Conservation (phyloP, 2,888 invertebrate genomes). For the Drosophila leonis region DNA sequence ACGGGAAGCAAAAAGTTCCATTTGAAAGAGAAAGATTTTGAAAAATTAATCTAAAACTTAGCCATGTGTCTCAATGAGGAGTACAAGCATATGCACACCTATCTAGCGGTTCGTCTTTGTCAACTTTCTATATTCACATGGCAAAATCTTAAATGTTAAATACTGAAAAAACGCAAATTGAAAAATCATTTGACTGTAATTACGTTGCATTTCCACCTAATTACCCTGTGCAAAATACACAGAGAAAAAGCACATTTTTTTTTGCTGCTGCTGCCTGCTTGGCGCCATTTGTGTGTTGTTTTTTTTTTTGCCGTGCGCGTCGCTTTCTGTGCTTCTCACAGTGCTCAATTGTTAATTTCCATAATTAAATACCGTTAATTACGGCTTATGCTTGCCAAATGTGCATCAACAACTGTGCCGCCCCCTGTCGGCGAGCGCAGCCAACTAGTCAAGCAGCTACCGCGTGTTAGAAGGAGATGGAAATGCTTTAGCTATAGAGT, state of each 20-base stretch:
- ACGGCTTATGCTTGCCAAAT: constrained; percentile 48
- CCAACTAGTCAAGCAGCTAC: constrained; percentile 24
- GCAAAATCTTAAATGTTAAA: constrained; percentile 18
- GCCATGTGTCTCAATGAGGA: constrained; percentile 78
- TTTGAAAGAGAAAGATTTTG: not conserved
- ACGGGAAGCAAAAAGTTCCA: constrained; percentile 6
- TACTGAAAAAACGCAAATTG: constrained; percentile 63
- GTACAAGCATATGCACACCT: constrained; percentile 78
- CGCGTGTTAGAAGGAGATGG: constrained; percentile 31
- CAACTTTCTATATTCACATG: constrained; percentile 60
- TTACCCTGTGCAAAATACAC: constrained; percentile 44
- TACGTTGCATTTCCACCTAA: constrained; percentile 77
- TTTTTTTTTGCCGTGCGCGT: constrained; percentile 26
- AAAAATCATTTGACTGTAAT: constrained; percentile 77
- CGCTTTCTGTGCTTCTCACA: constrained; percentile 54
- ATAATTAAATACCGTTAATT: constrained; percentile 80
- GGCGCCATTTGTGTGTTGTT: constrained; percentile 33
- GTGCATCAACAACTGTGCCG: constrained; percentile 40
- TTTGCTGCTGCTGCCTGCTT: not conserved
- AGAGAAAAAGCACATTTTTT: constrained; percentile 35
- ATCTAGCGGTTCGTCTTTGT: constrained; percentile 77
- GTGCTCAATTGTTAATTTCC: constrained; percentile 73
- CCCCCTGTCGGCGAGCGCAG: constrained; percentile 33
- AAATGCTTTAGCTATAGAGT: not conserved
- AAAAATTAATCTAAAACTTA: constrained; percentile 5